Evolutionary conservation across 2,113 vertebrate genomes (phyloP).

Genomic region (Circaetus cinerascens): DNA sequence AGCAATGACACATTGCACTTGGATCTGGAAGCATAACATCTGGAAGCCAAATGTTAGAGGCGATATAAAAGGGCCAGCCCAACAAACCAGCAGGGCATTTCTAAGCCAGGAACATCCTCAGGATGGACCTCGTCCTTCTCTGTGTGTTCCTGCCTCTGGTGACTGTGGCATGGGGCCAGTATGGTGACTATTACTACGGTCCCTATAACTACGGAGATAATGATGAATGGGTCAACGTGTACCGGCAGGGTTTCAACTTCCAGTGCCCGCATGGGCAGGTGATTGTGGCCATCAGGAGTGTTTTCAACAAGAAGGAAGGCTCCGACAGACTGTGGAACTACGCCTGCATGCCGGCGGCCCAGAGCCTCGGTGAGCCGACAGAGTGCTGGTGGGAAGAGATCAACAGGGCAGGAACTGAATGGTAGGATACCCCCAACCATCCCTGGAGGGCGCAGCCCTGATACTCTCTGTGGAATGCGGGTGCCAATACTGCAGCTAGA

Average conservation of each 20-base stretch:
- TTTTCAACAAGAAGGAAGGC: slow-evolving; percentile 87
- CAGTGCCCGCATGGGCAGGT: slow-evolving; percentile 93
- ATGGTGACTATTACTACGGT: slow-evolving; percentile 68
- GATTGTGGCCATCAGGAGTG: slow-evolving; percentile 88
- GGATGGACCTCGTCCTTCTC: slow-evolving; percentile 79
- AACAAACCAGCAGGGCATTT: slow-evolving; percentile 44
- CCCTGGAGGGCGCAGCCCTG: neutral
- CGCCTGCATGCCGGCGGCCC: slow-evolving; percentile 87
- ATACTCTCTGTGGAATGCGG: neutral
- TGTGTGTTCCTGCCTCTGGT: slow-evolving; percentile 73
- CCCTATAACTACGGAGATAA: slow-evolving; percentile 79
- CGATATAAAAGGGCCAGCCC: slow-evolving; percentile 76
- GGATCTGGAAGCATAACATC: slow-evolving; percentile 85
- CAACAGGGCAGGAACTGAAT: slow-evolving; percentile 89
- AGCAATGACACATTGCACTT: slow-evolving; percentile 83
- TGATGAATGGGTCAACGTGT: slow-evolving; percentile 88
- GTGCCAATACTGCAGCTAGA: neutral
- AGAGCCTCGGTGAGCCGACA: slow-evolving; percentile 84
- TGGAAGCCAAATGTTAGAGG: slow-evolving; percentile 84
- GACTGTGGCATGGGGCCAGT: slow-evolving; percentile 72
- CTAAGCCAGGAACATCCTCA: slow-evolving; percentile 52
- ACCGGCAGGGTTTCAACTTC: slow-evolving; percentile 94
- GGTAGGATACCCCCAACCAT: slow-evolving; percentile 77
- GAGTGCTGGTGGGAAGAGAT: slow-evolving; percentile 99
- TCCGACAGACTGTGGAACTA: slow-evolving; percentile 92